phyloP scores from a whole-genome alignment of 2,797 vertebrate species.

The Xyrichtys novacula region DNA sequence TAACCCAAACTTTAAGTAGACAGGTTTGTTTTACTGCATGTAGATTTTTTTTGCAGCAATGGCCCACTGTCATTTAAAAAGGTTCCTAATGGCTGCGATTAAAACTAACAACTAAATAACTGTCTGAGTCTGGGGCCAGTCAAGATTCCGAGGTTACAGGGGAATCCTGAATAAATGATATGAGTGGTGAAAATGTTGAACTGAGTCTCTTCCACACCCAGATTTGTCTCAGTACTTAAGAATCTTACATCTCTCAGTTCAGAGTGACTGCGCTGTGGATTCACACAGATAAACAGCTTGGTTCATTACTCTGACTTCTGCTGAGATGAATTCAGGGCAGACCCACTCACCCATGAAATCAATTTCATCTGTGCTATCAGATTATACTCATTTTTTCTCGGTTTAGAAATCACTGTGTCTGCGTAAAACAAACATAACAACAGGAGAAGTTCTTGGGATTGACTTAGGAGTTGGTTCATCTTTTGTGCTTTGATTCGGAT shows the following conservation, averaged over 20 bases:
- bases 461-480: not conserved
- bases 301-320: conserved; percentile 24
- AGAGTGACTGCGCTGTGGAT: conserved; percentile 5
- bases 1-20: not conserved
- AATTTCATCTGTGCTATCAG: conserved; percentile 24
- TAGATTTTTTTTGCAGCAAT: too few relatives aligned
- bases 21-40: too few relatives aligned
- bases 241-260: conserved; percentile 3
- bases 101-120: too few relatives aligned
- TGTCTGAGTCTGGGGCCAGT: too few relatives aligned
- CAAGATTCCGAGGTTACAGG: too few relatives aligned
- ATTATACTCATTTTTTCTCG: conserved; percentile 9
- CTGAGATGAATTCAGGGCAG: conserved; percentile 20
- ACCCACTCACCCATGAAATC: conserved; percentile 40
- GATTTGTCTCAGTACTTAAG: not conserved
- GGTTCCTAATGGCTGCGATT: too few relatives aligned
- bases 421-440: not conserved
- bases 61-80: too few relatives aligned
- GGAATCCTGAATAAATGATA: too few relatives aligned
- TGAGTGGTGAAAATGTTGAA: too few relatives aligned
- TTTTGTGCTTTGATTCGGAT: conserved; percentile 10
- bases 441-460: not conserved
- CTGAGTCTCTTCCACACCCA: not conserved
- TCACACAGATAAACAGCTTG: conserved; percentile 20
- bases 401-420: conserved; percentile 11